Evolutionary conservation across 2,113 vertebrate genomes (phyloP).

Genomic region (Poeciliopsis turrubarensis): DNA sequence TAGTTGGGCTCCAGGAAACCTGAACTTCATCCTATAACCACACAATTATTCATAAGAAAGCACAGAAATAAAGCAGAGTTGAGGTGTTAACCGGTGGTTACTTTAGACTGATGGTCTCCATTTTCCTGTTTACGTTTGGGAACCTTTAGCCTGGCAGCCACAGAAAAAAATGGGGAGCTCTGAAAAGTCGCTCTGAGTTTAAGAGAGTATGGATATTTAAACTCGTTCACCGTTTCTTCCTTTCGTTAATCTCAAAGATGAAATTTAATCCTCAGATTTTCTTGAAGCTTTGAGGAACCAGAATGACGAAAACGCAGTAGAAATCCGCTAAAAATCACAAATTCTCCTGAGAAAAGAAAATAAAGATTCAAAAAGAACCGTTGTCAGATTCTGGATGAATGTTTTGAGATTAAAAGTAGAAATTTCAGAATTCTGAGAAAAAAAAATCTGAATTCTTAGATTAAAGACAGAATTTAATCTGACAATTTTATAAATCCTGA

Average conservation of each 20-base stretch:
- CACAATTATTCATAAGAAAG: not conserved
- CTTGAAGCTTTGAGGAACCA: not conserved
- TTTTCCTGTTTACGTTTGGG: slow-evolving; percentile 39
- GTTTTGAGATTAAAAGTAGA: too few relatives aligned
- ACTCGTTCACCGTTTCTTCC: not conserved
- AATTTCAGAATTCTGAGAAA: too few relatives aligned
- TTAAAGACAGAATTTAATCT: too few relatives aligned
- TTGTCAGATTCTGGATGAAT: too few relatives aligned
- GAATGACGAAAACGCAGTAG: too few relatives aligned
- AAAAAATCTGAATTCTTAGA: too few relatives aligned
- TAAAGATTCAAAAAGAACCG: too few relatives aligned
- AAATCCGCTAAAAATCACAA: not conserved
- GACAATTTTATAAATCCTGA: too few relatives aligned
- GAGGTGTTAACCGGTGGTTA: slow-evolving; percentile 50
- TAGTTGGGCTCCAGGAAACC: slow-evolving; percentile 27
- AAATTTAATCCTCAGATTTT: slow-evolving; percentile 16
- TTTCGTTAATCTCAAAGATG: not conserved
- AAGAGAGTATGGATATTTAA: not conserved
- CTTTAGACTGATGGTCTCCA: slow-evolving; percentile 5
- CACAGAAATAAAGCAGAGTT: slow-evolving; percentile 9
- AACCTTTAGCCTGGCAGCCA: slow-evolving; percentile 25
- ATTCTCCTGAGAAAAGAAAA: not conserved
- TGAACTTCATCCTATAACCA: slow-evolving; percentile 1
- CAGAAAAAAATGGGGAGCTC: not conserved
- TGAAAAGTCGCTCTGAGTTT: not conserved